Percentiles rank a stretch among this genome's conserved stretches.
Evolutionary conservation across 2,888 invertebrate species (phyloP).

Genomic region (Autographa pulchrina): DNA sequence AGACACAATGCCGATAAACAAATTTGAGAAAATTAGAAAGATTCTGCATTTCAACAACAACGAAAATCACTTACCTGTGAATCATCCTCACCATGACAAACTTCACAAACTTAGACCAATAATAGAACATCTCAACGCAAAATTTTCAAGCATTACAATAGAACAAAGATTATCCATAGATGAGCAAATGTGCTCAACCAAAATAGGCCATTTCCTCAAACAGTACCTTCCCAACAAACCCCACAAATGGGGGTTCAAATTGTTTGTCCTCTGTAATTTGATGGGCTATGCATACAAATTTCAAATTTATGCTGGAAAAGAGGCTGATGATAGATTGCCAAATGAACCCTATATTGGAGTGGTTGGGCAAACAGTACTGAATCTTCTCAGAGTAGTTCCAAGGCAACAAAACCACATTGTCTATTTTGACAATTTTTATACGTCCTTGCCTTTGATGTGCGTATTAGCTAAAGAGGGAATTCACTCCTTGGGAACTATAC

Average conservation of each 20-base stretch:
- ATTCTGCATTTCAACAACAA: conserved; percentile 62
- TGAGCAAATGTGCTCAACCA: conserved; percentile 62
- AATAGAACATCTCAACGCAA: conserved; percentile 56
- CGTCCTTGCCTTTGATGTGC: conserved; percentile 30
- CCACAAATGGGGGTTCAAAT: conserved; percentile 65
- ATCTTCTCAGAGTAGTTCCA: conserved; percentile 18
- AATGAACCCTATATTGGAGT: conserved; percentile 17
- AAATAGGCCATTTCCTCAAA: conserved; percentile 61
- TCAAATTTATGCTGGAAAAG: conserved; percentile 11
- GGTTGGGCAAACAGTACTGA: conserved; percentile 18
- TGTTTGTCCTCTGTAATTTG: conserved; percentile 48
- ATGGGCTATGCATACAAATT: conserved; percentile 20
- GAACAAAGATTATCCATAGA: conserved; percentile 60
- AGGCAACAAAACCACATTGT: conserved; percentile 20
- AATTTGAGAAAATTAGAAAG: conserved; percentile 56
- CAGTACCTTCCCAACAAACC: conserved; percentile 65
- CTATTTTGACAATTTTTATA: conserved; percentile 31
- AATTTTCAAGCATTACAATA: conserved; percentile 57
- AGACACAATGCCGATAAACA: conserved; percentile 55
- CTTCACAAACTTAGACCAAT: conserved; percentile 51
- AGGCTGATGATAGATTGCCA: conserved; percentile 15
- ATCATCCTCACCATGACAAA: conserved; percentile 44
- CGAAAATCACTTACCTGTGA: conserved; percentile 42
- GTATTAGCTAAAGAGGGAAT: conserved; percentile 34
- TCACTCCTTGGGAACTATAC: conserved; percentile 41